phyloP scores from a whole-genome alignment of 2,113 vertebrate genomes.

The Struthidea cinerea region DNA sequence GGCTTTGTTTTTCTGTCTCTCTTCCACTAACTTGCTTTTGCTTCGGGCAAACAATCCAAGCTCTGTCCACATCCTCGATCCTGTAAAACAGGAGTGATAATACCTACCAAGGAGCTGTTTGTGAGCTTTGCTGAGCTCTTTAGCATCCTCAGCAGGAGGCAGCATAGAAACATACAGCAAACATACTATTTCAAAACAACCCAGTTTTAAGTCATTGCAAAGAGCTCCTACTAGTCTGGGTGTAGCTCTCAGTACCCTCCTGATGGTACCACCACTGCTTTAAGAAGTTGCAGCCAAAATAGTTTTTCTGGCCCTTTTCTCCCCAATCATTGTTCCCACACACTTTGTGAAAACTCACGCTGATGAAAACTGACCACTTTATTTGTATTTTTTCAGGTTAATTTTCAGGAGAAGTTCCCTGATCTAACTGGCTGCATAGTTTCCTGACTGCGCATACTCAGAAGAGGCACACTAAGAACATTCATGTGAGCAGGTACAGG shows the following conservation, averaged over 20 bases:
- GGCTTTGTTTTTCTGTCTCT: not conserved
- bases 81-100: not conserved
- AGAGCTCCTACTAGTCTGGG: accelerated
- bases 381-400: conserved; percentile 10
- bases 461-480: not conserved
- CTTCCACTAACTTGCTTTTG: not conserved
- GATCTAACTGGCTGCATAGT: not conserved
- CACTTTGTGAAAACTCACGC: accelerated
- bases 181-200: not conserved
- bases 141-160: conserved; percentile 40
- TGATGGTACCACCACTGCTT: not conserved
- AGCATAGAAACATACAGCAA: not conserved
- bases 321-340: not conserved
- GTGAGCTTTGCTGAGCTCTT: not conserved
- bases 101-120: not conserved
- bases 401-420: conserved; percentile 10
- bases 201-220: not conserved
- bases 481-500: not conserved
- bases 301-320: not conserved
- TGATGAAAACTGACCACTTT: not conserved
- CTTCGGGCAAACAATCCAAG: not conserved
- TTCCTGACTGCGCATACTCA: not conserved
- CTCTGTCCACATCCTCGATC: not conserved
- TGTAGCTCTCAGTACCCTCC: not conserved
- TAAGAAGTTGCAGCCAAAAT: not conserved